Percentiles rank a stretch among this genome's conserved stretches.
phyloP scores from a whole-genome alignment of 1,140 invertebrate genomes.

The Pinna nobilis region DNA sequence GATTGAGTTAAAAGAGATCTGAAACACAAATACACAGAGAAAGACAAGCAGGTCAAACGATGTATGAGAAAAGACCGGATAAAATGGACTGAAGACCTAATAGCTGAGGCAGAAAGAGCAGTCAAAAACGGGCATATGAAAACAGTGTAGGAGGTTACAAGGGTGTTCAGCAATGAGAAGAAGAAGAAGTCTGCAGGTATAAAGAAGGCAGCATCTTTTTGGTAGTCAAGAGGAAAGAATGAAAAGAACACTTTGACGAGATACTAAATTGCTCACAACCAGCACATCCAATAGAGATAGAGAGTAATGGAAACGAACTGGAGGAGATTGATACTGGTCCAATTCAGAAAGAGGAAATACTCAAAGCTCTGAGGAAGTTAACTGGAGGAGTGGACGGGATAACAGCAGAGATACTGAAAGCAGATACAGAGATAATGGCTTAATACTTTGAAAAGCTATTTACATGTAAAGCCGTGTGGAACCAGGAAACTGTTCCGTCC shows the following conservation, averaged over 20 bases:
- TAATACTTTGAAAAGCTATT: conserved; percentile 19
- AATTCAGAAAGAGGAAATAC: conserved; percentile 26
- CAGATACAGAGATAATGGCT: conserved; percentile 13
- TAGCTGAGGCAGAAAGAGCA: conserved; percentile 17
- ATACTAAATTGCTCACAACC: conserved; percentile 20
- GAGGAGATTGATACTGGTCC: conserved; percentile 19
- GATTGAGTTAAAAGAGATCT: conserved; percentile 17
- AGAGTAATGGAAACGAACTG: background rate
- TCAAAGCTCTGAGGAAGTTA: conserved; percentile 28
- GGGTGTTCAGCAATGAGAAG: conserved; percentile 24
- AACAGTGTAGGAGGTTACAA: conserved; percentile 25
- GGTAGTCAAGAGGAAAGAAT: too few species aligned
- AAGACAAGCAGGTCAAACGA: conserved; percentile 6
- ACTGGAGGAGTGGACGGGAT: conserved; percentile 15
- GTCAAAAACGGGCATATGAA: conserved; percentile 20
- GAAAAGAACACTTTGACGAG: conserved; percentile 33
- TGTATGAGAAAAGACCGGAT: conserved; percentile 8
- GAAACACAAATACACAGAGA: conserved; percentile 20
- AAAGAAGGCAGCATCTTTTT: too few species aligned
- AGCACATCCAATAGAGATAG: conserved; percentile 4
- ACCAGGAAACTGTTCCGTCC: conserved; percentile 16
- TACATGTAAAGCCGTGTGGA: conserved; percentile 15
- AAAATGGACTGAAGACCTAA: conserved; percentile 12
- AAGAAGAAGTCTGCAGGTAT: too few species aligned
- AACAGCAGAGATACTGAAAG: conserved; percentile 21